A percentile compares a stretch with the other conserved stretches of the same genome.
Evolutionary conservation across 1,140 invertebrate genomes (phyloP).

Genomic region (Lordiphosa stackelbergi): DNA sequence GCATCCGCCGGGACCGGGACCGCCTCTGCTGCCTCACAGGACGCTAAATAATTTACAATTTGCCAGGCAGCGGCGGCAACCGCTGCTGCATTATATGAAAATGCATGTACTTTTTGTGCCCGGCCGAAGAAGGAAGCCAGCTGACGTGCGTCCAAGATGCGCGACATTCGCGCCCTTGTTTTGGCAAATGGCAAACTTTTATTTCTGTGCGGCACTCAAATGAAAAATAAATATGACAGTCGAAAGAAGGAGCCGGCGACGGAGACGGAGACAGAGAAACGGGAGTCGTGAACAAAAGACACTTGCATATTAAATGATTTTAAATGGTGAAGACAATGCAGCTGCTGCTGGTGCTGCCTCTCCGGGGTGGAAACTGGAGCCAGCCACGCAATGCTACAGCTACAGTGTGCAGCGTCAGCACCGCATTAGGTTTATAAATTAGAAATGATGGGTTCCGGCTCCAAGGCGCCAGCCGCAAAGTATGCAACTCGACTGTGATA

Average conservation of each 20-base stretch:
- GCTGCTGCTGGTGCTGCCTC: constrained; percentile 21
- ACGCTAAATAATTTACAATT: constrained; percentile 73
- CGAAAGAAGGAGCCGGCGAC: constrained; percentile 22
- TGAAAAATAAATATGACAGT: constrained; percentile 76
- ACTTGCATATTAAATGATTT: constrained; percentile 76
- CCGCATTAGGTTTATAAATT: constrained; percentile 73
- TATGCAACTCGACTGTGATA: constrained; percentile 22
- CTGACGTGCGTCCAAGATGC: constrained; percentile 67
- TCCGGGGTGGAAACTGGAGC: constrained; percentile 4
- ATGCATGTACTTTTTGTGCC: constrained; percentile 61
- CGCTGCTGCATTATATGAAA: constrained; percentile 60
- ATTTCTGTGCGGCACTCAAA: constrained; percentile 70
- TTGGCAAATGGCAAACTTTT: constrained; percentile 75
- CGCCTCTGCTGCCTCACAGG: constrained; percentile 39
- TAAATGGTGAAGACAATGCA: constrained; percentile 70
- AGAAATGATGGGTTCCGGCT: constrained; percentile 60
- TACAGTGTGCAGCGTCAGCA: constrained; percentile 44
- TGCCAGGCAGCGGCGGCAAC: constrained; percentile 6
- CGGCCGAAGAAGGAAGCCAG: constrained; percentile 41
- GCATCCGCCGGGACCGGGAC: constrained; percentile 27
- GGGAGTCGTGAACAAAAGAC: constrained; percentile 55
- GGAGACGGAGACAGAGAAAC: not conserved
- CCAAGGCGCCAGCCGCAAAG: constrained; percentile 23
- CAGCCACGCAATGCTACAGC: constrained; percentile 19
- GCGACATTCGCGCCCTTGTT: constrained; percentile 69